Conservation (phyloP, 2,888 invertebrate species). For the Sinhomidia bicolor region DNA sequence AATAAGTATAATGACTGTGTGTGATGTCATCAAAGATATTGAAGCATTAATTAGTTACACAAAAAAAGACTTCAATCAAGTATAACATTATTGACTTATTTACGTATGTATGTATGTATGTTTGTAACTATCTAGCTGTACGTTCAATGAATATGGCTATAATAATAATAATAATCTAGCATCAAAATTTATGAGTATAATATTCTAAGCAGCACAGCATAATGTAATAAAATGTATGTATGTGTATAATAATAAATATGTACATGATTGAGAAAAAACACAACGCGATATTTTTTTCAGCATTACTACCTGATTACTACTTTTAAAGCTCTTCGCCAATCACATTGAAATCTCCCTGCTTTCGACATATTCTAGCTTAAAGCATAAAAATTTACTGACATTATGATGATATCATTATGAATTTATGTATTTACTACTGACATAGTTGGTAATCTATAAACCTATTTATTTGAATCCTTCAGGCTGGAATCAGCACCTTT, state of each 20-base stretch:
- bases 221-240: neutral
- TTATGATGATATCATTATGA: slow-evolving; percentile 54
- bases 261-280: neutral
- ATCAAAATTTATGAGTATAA: no score
- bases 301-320: neutral
- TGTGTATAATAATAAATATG: neutral
- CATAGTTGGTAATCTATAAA: slow-evolving; percentile 53
- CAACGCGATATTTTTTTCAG: neutral
- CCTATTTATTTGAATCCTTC: slow-evolving; percentile 58
- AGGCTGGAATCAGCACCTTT: slow-evolving; percentile 72
- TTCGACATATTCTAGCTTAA: slow-evolving; percentile 52
- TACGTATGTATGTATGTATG: neutral
- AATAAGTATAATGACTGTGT: slow-evolving; percentile 57
- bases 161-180: neutral
- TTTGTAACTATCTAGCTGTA: slow-evolving; percentile 2
- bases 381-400: slow-evolving; percentile 49
- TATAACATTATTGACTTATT: neutral
- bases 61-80: slow-evolving; percentile 41
- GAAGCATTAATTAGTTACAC: slow-evolving; percentile 46
- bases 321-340: slow-evolving; percentile 70
- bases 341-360: slow-evolving; percentile 50
- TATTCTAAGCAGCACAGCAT: no score
- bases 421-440: slow-evolving; percentile 17
- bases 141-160: neutral
- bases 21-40: slow-evolving; percentile 57